Base-by-base conservation (phyloP, 2,888 invertebrate genomes). In the Campopleginae sp. region DNA sequence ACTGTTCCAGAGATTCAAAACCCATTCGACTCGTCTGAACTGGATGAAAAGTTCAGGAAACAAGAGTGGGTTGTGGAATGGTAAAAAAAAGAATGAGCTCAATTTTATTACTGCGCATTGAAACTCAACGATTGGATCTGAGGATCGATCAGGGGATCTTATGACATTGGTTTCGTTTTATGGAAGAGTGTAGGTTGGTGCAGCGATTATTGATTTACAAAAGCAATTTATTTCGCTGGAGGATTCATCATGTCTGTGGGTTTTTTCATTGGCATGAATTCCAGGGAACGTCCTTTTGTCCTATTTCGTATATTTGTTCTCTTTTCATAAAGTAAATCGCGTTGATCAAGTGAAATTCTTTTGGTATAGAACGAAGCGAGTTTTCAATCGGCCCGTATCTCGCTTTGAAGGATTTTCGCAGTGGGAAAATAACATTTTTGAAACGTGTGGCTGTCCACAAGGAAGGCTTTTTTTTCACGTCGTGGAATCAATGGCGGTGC, bases 331-430 rank as follows among this genome's bases (percentile, higher is more conserved):
- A 38, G 63, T 46, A 78, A 80, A 80, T 66, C 27, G 58, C 77
- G 76, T 80, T 80, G 70, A 65, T 63, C 44, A 42, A 70, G 14
- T 38, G 5, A 54, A 27, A 63, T 51, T 42, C 31, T 42, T 19
- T 54, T 27, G 19, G 14, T 14, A 7, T 42, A 42, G 14, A 66
- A 46, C 44, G 17, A 33, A 76, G 17, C 71, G 70, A 65, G 71
- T 38, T 71, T 77, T 71, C 77, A 51, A 74, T 81, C 61, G 27
- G 44, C 68, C 61, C 48, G 33, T 2, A 38, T 54, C 74, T n/a
- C 19, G 63, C 78, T 85, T 81, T 63, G 76, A 81, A 74, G 80
- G 42, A 61, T 51, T 78, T 81, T 63, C 70, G 51, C 51, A 61
- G 58, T n/a, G 81, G 63, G 72, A 78, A 33, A 78, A 68, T n/a